A percentile compares a stretch with the other conserved stretches of the same genome.
phyloP scores from a whole-genome alignment of 2,113 vertebrate genomes.

The Capreolus pygargus region DNA sequence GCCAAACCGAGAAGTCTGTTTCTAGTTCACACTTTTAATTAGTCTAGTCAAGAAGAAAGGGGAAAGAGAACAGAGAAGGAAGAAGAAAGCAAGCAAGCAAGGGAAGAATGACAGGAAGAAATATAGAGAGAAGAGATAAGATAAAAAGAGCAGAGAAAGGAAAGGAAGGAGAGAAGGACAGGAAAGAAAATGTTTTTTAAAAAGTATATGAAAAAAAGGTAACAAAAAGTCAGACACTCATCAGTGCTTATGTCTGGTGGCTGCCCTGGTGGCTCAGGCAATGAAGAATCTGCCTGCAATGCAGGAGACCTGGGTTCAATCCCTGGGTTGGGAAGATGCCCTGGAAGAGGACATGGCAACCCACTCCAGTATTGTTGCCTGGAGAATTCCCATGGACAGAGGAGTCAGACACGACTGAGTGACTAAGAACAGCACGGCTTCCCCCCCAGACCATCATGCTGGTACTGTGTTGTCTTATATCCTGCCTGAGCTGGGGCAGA shows the following conservation, averaged over 20 bases:
- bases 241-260: fast-evolving
- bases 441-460: not conserved
- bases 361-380: not conserved
- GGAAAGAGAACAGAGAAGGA: not conserved
- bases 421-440: not conserved
- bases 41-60: not conserved
- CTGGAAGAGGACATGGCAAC: not conserved
- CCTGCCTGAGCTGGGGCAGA: not conserved
- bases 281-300: not conserved
- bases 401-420: not conserved
- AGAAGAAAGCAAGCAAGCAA: not conserved
- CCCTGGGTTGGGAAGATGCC: not conserved
- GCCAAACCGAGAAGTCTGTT: not conserved
- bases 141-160: not conserved
- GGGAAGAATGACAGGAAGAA: not conserved
- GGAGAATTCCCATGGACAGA: not conserved
- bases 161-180: not conserved
- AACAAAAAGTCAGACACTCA: too few species aligned
- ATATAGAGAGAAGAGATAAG: not conserved
- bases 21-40: not conserved
- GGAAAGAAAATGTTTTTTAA: not conserved
- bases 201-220: not conserved
- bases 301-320: not conserved
- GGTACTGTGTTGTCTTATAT: not conserved
- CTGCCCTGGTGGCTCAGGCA: not conserved